A percentile compares a stretch with the other conserved stretches of the same genome.
Conservation (phyloP, 2,113 vertebrate genomes). For the Heterotis niloticus region DNA sequence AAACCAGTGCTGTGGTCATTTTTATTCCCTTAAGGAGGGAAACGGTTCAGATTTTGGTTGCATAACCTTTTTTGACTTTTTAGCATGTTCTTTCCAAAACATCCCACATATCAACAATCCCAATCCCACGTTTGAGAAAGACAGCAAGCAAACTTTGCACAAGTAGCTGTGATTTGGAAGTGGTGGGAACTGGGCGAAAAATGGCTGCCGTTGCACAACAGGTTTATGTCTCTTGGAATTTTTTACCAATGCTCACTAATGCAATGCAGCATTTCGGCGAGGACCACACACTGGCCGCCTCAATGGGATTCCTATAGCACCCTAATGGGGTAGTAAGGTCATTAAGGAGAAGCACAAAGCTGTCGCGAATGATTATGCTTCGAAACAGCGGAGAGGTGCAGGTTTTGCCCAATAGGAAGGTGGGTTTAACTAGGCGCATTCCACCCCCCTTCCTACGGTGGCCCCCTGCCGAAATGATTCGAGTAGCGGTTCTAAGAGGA, state of each 20-base stretch:
- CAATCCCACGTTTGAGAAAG: neutral
- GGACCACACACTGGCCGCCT: constrained; percentile 40
- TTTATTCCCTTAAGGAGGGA: constrained; percentile 14
- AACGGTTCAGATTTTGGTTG: constrained; percentile 3
- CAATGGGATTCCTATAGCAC: constrained; percentile 45
- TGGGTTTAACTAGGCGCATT: neutral
- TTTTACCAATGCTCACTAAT: constrained; percentile 56
- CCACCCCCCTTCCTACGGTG: neutral
- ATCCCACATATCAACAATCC: neutral
- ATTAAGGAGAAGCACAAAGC: constrained; percentile 60
- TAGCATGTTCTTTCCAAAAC: neutral
- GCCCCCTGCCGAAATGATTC: neutral
- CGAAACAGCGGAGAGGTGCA: constrained; percentile 35
- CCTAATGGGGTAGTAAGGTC: constrained; percentile 61
- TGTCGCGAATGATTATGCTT: constrained; percentile 64
- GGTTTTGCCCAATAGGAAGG: constrained; percentile 20
- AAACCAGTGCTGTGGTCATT: constrained; percentile 20
- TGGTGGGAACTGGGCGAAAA: neutral
- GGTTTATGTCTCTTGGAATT: constrained; percentile 52
- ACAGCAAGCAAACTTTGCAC: neutral
- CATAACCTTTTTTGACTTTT: neutral
- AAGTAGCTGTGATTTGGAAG: neutral
- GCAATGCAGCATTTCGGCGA: constrained; percentile 58
- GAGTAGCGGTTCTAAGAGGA: no score
- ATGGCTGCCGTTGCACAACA: constrained; percentile 39